Evolutionary conservation across 2,888 invertebrate species (phyloP), one percentile per base, ranked within the genome.

Genomic region (Liodrosophila aerea): DNA sequence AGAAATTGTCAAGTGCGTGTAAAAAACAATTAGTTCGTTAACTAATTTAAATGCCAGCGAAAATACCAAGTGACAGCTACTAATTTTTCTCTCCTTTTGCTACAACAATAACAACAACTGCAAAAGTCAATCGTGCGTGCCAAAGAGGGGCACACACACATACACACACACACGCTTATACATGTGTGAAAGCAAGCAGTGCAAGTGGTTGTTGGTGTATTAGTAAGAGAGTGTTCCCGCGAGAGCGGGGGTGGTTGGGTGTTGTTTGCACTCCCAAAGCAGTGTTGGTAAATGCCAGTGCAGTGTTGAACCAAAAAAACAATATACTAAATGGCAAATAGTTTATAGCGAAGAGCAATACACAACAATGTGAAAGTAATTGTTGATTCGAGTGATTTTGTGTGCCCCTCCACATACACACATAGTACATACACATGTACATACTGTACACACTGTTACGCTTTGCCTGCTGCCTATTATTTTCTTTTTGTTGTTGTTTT

Each of bases 141-240:
- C 58, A 56, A 68, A 50, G 64, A 72, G 68, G 50, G 43, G 63
- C 58, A 71, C 47, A 58, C 16, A 56, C 39, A 64, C 34, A 56
- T 30, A 43, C 16, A 13, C 12, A 43, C 11, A 37, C 37, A 44
- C n/a, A 31, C 13, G 34, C 11, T 29, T 7, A 39, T 12, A 43
- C 27, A 11, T 5, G 36, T 11, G 22, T 15, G 12, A 18, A 47
- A 12, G 33, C 30, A 40, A 45, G 47, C 40, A 62, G 54, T 54
- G 76, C 76, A 76, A 76, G 83, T 78, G 78, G 78, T 78, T 82
- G 77, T 46, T 74, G 74, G 50, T 18, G 39, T 31, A 45, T 39
- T 54, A 43, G 18, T 16, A 43, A 11, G 44, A 30, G 33, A 30
- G 36, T 22, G 41, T 12, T 5, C n/a, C 27, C 13, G 47, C 15